phyloP scores from a whole-genome alignment of 2,797 vertebrate species.

The Tangara arthus region DNA sequence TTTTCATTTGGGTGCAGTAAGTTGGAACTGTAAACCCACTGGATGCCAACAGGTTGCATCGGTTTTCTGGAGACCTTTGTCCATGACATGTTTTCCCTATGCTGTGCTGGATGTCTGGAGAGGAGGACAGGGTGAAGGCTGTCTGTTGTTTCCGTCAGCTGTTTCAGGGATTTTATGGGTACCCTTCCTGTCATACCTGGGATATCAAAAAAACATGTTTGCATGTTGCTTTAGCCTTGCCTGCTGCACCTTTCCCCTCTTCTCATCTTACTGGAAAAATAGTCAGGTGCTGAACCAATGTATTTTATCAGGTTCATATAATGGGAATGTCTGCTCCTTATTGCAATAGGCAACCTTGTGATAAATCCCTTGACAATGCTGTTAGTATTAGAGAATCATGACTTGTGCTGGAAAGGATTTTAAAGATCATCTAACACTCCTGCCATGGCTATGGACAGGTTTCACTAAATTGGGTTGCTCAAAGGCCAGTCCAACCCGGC shows the following conservation, averaged over 20 bases:
- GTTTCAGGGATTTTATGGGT: neutral
- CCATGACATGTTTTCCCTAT: neutral
- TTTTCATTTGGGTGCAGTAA: neutral
- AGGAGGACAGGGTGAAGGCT: neutral
- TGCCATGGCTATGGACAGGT: neutral
- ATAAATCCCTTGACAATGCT: neutral
- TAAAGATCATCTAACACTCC: neutral
- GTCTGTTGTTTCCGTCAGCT: neutral
- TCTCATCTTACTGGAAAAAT: neutral
- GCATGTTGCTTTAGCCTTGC: neutral
- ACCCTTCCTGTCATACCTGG: rapidly evolving
- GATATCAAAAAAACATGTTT: neutral
- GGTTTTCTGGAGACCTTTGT: neutral
- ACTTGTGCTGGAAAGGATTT: neutral
- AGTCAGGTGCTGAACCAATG: neutral
- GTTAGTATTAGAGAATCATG: neutral
- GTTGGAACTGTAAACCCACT: neutral
- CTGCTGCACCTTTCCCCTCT: neutral
- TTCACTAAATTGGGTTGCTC: neutral
- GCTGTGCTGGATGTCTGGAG: neutral
- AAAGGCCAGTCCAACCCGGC: neutral
- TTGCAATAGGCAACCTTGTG: neutral
- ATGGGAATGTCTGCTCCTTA: neutral
- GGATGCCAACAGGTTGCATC: neutral
- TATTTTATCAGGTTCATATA: neutral